Percentiles rank a stretch among this genome's conserved stretches.
Conservation (phyloP, 2,797 vertebrate species). For the Erethizon dorsatum region DNA sequence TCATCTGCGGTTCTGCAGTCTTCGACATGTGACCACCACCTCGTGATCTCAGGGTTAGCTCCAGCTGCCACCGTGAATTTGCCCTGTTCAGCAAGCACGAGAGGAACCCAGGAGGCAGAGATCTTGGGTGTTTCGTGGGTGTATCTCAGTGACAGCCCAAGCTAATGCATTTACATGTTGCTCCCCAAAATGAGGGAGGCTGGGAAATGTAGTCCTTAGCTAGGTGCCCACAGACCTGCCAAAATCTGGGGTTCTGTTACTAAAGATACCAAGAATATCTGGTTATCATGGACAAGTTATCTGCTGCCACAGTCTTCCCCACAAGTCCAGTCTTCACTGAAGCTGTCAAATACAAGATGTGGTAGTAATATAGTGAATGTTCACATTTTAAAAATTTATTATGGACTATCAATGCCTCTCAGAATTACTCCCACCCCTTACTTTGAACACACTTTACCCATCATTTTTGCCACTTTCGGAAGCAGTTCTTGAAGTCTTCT, state of each 20-base stretch:
- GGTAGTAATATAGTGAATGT: not conserved
- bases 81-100: not conserved
- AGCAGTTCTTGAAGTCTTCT: not conserved
- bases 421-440: not conserved
- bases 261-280: conserved; percentile 16
- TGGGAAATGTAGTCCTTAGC: conserved; percentile 29
- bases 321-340: conserved; percentile 31
- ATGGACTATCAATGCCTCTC: not conserved
- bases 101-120: not conserved
- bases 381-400: not conserved
- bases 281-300: not conserved
- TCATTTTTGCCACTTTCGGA: not conserved
- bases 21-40: not conserved
- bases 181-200: not conserved
- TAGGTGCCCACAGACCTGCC: not conserved
- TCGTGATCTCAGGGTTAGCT: not conserved
- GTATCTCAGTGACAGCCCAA: not conserved
- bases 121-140: not conserved
- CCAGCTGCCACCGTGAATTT: not conserved
- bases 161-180: not conserved
- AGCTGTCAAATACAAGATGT: not conserved
- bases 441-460: not conserved
- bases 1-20: not conserved
- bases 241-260: not conserved
- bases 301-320: not conserved